These are phyloP conservation scores for Nansenia antarctica DNA, from an alignment of 2,113 vertebrate genomes.

Conservation along the genomic window DNA sequence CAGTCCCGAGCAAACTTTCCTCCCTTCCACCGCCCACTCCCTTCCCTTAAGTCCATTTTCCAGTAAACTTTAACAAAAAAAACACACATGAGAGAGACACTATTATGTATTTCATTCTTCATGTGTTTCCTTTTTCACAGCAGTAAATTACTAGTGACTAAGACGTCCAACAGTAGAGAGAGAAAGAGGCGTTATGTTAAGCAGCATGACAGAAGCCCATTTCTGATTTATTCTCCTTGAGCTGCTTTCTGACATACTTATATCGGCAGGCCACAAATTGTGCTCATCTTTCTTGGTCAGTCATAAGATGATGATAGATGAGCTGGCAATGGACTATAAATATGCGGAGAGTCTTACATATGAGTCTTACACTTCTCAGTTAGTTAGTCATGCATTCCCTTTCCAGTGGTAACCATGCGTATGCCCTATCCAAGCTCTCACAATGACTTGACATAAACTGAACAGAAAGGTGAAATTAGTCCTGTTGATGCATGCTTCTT, in stretches of 20 bases:
- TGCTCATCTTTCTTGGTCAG: neutral
- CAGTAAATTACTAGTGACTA: slow-evolving; percentile 17
- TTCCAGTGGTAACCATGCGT: neutral
- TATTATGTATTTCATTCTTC: slow-evolving; percentile 2
- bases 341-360: neutral
- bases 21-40: slow-evolving; percentile 6
- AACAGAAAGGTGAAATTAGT: neutral
- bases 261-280: neutral
- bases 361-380: too few relatives aligned
- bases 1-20: neutral
- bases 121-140: neutral
- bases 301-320: neutral
- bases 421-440: neutral
- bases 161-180: neutral
- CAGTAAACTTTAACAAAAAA: slow-evolving; percentile 3
- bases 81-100: neutral
- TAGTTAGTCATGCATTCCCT: neutral
- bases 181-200: slow-evolving; percentile 6
- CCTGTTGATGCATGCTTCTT: slow-evolving; percentile 8
- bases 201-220: neutral
- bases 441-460: slow-evolving; percentile 18
- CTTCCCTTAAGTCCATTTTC: neutral
- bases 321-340: neutral
- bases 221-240: too few relatives aligned
- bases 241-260: too few relatives aligned